Evolutionary conservation across 2,888 invertebrate genomes (phyloP).

Genomic region (Metallyticus violacea): DNA sequence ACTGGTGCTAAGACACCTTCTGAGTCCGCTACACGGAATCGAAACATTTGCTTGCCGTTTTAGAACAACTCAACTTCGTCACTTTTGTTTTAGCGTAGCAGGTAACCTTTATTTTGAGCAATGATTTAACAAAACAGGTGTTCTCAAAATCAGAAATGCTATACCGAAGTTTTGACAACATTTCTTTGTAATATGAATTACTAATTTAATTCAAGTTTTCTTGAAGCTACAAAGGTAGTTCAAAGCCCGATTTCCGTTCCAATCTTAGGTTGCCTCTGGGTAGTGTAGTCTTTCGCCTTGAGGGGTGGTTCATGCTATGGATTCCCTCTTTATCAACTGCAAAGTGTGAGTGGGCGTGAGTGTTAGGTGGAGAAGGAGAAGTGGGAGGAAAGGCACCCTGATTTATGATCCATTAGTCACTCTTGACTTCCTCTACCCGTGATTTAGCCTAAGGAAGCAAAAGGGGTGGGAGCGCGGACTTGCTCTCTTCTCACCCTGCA

Average conservation of each 20-base stretch:
- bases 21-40: no score
- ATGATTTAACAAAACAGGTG: no score
- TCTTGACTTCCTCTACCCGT: conserved; percentile 26
- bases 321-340: conserved; percentile 11
- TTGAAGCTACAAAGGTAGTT: background rate
- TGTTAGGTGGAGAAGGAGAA: background rate
- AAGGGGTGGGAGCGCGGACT: background rate
- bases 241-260: background rate
- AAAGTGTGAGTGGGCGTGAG: background rate
- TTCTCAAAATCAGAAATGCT: no score
- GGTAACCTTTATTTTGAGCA: no score
- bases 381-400: conserved; percentile 2
- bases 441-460: conserved; percentile 27
- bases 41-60: no score
- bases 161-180: no score
- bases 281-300: background rate
- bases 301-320: background rate
- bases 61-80: no score
- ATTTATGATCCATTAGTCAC: conserved; percentile 31
- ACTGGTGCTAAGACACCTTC: no score
- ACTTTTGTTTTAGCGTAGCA: no score
- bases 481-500: background rate
- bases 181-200: no score
- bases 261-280: background rate
- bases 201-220: no score